Evolutionary conservation across 1,140 invertebrate genomes (phyloP), one percentile per base, ranked within the genome.

Genomic region (Drosophila equinoxialis): DNA sequence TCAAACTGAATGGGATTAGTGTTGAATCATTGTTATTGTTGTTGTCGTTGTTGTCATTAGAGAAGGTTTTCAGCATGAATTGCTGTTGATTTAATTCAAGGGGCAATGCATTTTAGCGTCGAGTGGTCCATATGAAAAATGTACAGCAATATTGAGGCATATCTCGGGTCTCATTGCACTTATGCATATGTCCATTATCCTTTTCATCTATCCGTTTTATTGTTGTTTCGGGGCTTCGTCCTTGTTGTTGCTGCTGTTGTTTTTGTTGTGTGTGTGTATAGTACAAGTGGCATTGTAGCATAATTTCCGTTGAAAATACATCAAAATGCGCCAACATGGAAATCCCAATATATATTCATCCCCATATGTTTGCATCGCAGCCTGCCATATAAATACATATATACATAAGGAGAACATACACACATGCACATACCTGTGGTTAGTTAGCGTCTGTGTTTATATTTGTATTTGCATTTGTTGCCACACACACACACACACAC

Each of bases 371-470:
- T 85, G 68, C 65, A 57, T 58, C 75, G 58, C 65, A 69, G 68
- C 26, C 33, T 17, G 66, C 20, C 30, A 58, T 42, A 57, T 39
- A 35, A 10, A 30, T 48, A 23, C n/a, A 42, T 13, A 60, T 45
- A 26, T 26, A 64, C 55, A 37, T n/a, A 57, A 51, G 45, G 10
- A 39, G 37, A 39, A 39, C 11, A 39, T 13, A 39, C 54, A 33
- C 63, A 67, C 54, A 45, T 60, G 48, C 51, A 67, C 37, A 67
- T 39, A 51, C 76, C 74, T 86, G 83, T 83, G 83, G 83, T 87
- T 87, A 86, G 83, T 86, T 86, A 86, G 83, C 83, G 87, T 86
- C 83, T 86, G 83, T 86, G 84, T 86, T 86, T 83, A 83, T 86
- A 87, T 83, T 87, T 85, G 77, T 85, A 73, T 85, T 85, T 83